Evolutionary conservation across 2,113 vertebrate genomes (phyloP), one percentile per base, ranked within the genome.

Genomic region (Aix galericulata): DNA sequence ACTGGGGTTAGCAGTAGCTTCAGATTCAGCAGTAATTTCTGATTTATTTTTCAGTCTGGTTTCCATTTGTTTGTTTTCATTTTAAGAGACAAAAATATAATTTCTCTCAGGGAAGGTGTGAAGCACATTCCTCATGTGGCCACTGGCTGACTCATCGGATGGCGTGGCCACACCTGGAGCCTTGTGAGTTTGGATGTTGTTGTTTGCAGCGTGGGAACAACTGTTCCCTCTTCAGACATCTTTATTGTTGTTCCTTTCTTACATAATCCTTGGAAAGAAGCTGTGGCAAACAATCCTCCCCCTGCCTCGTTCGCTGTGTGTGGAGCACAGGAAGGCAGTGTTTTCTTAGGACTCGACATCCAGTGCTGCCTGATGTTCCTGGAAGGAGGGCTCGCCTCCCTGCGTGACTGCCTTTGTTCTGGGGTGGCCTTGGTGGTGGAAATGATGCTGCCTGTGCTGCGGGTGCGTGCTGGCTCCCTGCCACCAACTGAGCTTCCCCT

Each of bases 321-420:
- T 91, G 90, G 75, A 86, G 85, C 32, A 22, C 5, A 74, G 67
- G 53, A 85, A 52, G 0, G 0, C 5, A 2, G 31, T 85, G 58
- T 89, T 96, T 95, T 40, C 74, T 64, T 73, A 80, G 84, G 66
- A 50, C 40, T 25, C 2, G 36, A 31, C 76, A 62, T 44, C 60
- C 73, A 17, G 17, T 5, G 0, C 42, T 83, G 94, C 81, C 78
- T 80, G 80, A 32, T 67, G 58, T 84, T 93, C 5, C 91, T 94
- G 91, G 91, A 58, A 66, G 81, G n/a, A 62, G 48, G 29, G 25
- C 53, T 32, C 0, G 4, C 23, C 44, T 76, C 62, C 62, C 74
- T 53, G 69, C 38, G 76, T 0, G 6, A 8, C 82, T 64, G 81
- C 86, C 81, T 97, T 92, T 91, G 77, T 91, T 93, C 89, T 89